Evolutionary conservation across 2,888 invertebrate genomes (phyloP).

Genomic region (Drosophila rellima): DNA sequence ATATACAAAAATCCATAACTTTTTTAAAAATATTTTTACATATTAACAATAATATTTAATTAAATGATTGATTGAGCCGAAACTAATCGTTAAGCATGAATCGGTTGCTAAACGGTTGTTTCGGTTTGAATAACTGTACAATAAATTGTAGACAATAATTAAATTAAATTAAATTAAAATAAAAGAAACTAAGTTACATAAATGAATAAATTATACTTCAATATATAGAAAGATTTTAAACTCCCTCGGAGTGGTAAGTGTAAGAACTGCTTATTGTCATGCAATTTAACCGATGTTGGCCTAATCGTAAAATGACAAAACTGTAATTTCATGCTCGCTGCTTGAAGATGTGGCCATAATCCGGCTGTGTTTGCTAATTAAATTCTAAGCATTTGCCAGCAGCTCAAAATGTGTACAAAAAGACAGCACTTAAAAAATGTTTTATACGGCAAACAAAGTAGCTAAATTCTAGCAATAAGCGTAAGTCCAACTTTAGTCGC

Average conservation of each 20-base stretch:
- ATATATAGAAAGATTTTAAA: background rate
- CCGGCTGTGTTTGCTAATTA: constrained; percentile 76
- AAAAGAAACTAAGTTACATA: too few species aligned
- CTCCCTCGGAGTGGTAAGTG: background rate
- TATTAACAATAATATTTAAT: too few species aligned
- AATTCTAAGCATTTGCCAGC: constrained; percentile 77
- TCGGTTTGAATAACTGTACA: too few species aligned
- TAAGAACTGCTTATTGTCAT: constrained; percentile 13
- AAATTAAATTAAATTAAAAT: too few species aligned
- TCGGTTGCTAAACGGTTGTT: too few species aligned
- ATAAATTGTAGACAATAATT: too few species aligned
- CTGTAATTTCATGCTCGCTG: constrained; percentile 70
- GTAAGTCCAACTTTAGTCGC: constrained; percentile 4
- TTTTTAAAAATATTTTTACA: too few species aligned
- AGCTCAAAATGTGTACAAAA: constrained; percentile 48
- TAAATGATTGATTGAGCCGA: too few species aligned
- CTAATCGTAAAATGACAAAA: constrained; percentile 25
- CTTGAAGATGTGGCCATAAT: constrained; percentile 63
- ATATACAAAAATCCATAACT: too few species aligned
- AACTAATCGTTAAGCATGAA: too few species aligned
- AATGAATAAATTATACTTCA: too few species aligned
- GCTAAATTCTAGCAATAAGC: constrained; percentile 5
- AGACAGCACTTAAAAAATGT: constrained; percentile 69
- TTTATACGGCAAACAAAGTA: constrained; percentile 63
- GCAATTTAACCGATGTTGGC: constrained; percentile 27